These are phyloP conservation scores for Falco concolor DNA, from an alignment of 2,797 vertebrate genomes.

Conservation along the genomic window DNA sequence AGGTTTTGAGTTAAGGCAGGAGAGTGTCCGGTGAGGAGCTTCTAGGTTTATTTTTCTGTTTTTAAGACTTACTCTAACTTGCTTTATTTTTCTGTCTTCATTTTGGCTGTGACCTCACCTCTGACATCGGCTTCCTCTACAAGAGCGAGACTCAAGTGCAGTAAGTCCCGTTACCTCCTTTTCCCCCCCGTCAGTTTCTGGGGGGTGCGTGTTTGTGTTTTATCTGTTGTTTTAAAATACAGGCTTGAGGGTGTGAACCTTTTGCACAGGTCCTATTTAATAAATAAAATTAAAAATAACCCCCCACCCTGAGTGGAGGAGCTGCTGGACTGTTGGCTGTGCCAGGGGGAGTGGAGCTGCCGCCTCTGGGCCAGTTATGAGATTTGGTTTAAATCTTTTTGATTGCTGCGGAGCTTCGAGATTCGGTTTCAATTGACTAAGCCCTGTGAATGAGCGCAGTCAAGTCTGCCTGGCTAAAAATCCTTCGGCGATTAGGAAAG, in stretches of 20 bases:
- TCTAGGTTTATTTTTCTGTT: not conserved
- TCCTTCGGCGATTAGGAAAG: slow-evolving; percentile 72
- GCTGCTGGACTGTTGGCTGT: not conserved
- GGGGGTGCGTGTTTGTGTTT: not conserved
- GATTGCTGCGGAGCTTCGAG: slow-evolving; percentile 65
- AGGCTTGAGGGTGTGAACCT: not conserved
- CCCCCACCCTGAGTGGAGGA: not conserved
- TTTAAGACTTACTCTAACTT: slow-evolving; percentile 1
- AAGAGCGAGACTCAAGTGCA: slow-evolving; percentile 92
- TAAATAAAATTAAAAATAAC: fast-evolving
- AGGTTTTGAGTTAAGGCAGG: not conserved
- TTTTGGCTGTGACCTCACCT: not conserved
- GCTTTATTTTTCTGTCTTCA: slow-evolving; percentile 61
- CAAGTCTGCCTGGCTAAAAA: slow-evolving; percentile 75
- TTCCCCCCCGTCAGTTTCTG: not conserved
- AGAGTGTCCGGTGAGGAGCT: not conserved
- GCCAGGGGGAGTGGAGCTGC: not conserved
- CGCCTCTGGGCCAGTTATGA: not conserved
- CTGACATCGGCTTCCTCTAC: slow-evolving; percentile 26
- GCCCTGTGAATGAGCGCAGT: slow-evolving; percentile 75
- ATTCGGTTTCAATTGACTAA: slow-evolving; percentile 80
- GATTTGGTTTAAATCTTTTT: slow-evolving; percentile 58
- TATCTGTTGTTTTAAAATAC: not conserved
- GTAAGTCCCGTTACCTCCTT: slow-evolving; percentile 68
- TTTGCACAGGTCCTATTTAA: not conserved